phyloP scores from a whole-genome alignment of 2,888 invertebrate species.

The Liposcelis brunnea region DNA sequence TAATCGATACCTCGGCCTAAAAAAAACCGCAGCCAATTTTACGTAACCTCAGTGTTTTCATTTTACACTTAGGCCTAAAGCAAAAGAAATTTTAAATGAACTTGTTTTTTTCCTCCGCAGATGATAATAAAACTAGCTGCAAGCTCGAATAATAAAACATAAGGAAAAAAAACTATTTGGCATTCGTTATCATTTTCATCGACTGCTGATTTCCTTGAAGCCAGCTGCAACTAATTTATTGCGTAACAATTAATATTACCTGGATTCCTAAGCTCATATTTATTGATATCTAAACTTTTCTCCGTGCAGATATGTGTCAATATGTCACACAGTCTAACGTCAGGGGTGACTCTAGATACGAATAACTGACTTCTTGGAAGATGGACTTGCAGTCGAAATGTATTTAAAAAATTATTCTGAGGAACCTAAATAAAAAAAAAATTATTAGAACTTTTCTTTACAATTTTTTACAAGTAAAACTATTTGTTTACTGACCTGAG shows the following conservation, averaged over 20 bases:
- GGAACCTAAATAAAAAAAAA: constrained; percentile 5
- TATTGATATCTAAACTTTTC: constrained; percentile 51
- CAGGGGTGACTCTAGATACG: constrained; percentile 54
- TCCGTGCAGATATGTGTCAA: constrained; percentile 55
- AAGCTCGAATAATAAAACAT: too few relatives aligned
- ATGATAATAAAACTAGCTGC: too few relatives aligned
- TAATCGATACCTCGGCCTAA: too few relatives aligned
- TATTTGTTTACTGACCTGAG: constrained; percentile 1
- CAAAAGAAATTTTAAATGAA: too few relatives aligned
- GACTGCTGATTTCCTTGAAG: too few relatives aligned
- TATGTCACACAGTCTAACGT: constrained; percentile 47
- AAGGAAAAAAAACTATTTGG: too few relatives aligned
- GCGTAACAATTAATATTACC: constrained; percentile 26
- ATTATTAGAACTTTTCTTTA: constrained; percentile 4
- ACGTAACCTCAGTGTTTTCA: too few relatives aligned
- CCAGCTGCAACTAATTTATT: too few relatives aligned
- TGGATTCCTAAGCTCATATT: constrained; percentile 63
- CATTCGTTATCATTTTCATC: too few relatives aligned
- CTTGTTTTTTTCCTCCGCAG: too few relatives aligned
- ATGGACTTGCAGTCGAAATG: constrained; percentile 37
- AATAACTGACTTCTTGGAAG: constrained; percentile 64
- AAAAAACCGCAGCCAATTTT: too few relatives aligned
- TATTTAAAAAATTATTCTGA: background rate
- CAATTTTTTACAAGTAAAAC: background rate
- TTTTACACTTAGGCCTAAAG: too few relatives aligned